Percentiles rank a stretch among this genome's conserved stretches.
These are phyloP conservation scores for Furcifer pardalis DNA, from an alignment of 2,797 vertebrate species.

Conservation along the genomic window DNA sequence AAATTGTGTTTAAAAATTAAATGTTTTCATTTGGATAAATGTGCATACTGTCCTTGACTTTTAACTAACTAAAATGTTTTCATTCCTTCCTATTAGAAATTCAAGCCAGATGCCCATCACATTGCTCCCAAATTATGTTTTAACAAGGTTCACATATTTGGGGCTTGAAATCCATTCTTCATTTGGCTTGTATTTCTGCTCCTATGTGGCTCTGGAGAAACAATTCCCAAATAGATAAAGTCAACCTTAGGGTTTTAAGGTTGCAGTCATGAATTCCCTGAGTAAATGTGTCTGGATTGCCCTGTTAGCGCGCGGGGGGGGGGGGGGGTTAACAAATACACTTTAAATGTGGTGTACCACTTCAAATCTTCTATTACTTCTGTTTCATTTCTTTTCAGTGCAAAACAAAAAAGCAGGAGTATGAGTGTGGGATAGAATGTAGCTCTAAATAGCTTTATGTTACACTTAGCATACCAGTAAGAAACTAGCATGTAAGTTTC, in stretches of 20 bases:
- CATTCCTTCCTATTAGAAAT: conserved; percentile 52
- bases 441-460: background rate
- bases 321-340: background rate
- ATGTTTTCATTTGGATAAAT: conserved; percentile 52
- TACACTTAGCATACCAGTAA: background rate
- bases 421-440: background rate
- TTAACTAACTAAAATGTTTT: conserved; percentile 57
- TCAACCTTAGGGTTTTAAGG: background rate
- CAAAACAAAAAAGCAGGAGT: too few species aligned
- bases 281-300: background rate
- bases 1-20: conserved; percentile 22
- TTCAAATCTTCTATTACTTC: background rate
- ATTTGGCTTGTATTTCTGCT: conserved; percentile 61
- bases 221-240: conserved; percentile 42
- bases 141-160: conserved; percentile 47
- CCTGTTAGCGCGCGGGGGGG: background rate
- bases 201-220: conserved; percentile 50
- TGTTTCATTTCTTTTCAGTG: background rate
- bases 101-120: conserved; percentile 58
- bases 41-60: conserved; percentile 60
- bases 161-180: conserved; percentile 44
- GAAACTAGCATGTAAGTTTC: background rate
- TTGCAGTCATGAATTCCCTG: background rate
- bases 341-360: conserved; percentile 13
- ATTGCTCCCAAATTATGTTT: conserved; percentile 58